phyloP scores from a whole-genome alignment of 2,888 invertebrate species.

The Siphonodentalium dalli region DNA sequence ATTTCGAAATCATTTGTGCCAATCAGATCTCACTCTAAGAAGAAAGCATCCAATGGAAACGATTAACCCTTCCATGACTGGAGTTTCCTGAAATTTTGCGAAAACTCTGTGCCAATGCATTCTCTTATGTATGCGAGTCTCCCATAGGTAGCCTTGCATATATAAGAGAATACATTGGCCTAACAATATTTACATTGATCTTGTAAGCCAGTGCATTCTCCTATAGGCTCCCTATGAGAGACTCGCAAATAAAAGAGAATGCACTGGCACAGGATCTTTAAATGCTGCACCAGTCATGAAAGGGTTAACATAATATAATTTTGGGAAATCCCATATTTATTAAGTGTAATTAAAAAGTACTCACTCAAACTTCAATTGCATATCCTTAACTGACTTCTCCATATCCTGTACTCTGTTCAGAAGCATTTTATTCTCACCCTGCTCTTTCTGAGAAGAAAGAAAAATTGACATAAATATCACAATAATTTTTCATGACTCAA shows the following conservation, averaged over 20 bases:
- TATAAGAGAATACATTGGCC: too few species aligned
- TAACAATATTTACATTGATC: too few species aligned
- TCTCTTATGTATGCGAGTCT: too few species aligned
- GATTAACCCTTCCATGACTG: too few species aligned
- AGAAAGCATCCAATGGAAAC: background rate
- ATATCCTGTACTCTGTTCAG: conserved; percentile 52
- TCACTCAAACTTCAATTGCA: conserved; percentile 59
- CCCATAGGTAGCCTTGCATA: too few species aligned
- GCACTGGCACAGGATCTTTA: too few species aligned
- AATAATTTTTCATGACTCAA: background rate
- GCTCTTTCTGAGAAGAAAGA: conserved; percentile 50
- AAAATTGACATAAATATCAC: background rate
- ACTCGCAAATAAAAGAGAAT: too few species aligned
- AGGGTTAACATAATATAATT: too few species aligned
- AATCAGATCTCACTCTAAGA: background rate
- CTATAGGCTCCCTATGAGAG: too few species aligned
- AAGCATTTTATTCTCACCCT: conserved; percentile 58
- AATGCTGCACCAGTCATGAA: background rate
- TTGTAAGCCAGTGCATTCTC: too few species aligned
- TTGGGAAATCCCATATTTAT: background rate
- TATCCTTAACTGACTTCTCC: conserved; percentile 51
- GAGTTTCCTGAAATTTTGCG: too few species aligned
- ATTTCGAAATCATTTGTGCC: background rate
- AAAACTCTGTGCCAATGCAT: too few species aligned
- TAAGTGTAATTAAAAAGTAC: conserved; percentile 14